Evolutionary conservation across 1,140 invertebrate species (phyloP), one percentile per base, ranked within the genome.

Genomic region (Drosophila miranda): DNA sequence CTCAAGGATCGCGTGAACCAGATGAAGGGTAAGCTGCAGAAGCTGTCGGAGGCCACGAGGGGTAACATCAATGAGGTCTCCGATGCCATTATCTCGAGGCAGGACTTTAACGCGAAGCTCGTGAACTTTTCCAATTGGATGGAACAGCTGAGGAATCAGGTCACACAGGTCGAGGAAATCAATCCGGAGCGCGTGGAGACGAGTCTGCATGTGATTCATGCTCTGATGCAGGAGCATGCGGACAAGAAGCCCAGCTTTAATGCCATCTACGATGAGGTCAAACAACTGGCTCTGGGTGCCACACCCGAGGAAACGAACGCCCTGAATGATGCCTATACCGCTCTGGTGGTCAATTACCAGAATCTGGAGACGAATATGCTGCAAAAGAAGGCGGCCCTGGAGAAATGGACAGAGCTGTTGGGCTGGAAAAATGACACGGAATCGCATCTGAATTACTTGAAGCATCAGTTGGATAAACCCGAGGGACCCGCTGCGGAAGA

Each of bases 91-190:
- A 93, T 96, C 41, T 93, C 94, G 3, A 92, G 94, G 73, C 96
- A 98, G 92, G 97, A 98, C 88, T 96, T 98, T 73, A 94, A 96
- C 76, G 94, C 94, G 21, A 95, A 96, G 86, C 92, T 98, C 48
- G 93, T 94, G 9, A 95, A 95, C 69, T 96, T 98, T 83, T 94
- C 95, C 49, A 95, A 95, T 52, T 98, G 96, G 96, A 94, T 98
- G 91, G 95, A 95, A 45, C 93, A 95, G 55, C 92, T 97, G 46
- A 93, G 95, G 74, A 92, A 93, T 16, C 95, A 95, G 76, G 93
- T 96, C 16, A 94, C 95, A 44, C 95, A 96, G 74, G 94, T 96
- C 50, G 95, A 95, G 90, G 96, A 97, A 84, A 94, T 98, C 13
- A 94, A 94, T 82, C 92, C 95, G 2, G 95, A 96, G 74, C 95